These are phyloP conservation scores for Epizoanthus stellaris DNA, from an alignment of 92 coral and sea anemone genomes.

Conservation along the genomic window DNA sequence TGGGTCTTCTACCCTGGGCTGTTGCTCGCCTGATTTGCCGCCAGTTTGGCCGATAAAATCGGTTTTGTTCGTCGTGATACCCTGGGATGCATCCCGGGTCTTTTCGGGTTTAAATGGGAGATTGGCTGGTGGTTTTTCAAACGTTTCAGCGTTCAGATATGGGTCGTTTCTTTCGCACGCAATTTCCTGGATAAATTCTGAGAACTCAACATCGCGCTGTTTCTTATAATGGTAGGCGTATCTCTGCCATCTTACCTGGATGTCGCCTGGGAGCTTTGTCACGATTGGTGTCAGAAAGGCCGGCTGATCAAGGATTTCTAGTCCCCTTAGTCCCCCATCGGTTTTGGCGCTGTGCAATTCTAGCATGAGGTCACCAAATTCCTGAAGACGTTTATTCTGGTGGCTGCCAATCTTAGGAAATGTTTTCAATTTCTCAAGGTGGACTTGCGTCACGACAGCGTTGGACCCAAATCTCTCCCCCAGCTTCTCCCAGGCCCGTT, in stretches of 20 bases:
- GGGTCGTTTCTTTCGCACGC: conserved; percentile 65
- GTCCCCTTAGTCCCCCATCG: conserved; percentile 63
- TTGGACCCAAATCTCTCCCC: conserved; percentile 65
- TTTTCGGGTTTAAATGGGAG: background rate
- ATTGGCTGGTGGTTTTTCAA: background rate
- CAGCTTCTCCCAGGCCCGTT: conserved; percentile 56
- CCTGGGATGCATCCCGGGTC: background rate
- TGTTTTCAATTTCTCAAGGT: conserved; percentile 47
- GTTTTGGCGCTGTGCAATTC: conserved; percentile 68
- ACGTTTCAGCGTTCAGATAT: conserved; percentile 45
- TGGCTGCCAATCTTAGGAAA: conserved; percentile 50
- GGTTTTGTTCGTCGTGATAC: background rate
- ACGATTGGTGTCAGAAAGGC: conserved; percentile 46
- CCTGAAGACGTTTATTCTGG: conserved; percentile 59
- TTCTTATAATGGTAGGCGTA: conserved; percentile 53
- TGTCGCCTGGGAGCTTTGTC: conserved; percentile 54
- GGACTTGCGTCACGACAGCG: conserved; percentile 62
- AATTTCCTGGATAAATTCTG: conserved; percentile 52
- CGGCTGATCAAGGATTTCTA: conserved; percentile 58
- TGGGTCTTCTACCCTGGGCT: conserved; percentile 16
- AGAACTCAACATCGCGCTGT: conserved; percentile 44
- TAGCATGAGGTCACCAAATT: conserved; percentile 60
- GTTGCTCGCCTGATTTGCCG: background rate
- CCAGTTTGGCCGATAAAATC: background rate
- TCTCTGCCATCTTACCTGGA: conserved; percentile 68